phyloP scores from a whole-genome alignment of 1,140 invertebrate genomes.

The Propsilocerus akamusi region DNA sequence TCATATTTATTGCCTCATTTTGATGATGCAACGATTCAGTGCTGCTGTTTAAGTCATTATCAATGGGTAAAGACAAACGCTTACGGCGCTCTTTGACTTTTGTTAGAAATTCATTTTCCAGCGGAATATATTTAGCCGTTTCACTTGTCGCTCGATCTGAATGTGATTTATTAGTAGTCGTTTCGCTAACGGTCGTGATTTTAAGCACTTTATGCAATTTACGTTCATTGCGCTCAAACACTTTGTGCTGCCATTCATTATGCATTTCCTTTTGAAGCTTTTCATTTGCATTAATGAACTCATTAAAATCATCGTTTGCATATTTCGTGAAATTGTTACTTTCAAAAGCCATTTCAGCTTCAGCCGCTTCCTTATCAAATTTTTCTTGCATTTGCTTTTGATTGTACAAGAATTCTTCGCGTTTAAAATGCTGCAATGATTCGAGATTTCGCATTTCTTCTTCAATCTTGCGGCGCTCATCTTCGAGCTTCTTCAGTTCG shows the following conservation, averaged over 20 bases:
- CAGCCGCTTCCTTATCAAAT: slow-evolving; percentile 12
- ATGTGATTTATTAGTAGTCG: slow-evolving; percentile 11
- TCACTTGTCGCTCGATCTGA: slow-evolving; percentile 22
- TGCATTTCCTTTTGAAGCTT: slow-evolving; percentile 57
- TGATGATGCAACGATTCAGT: slow-evolving; percentile 24
- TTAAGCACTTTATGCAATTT: slow-evolving; percentile 60
- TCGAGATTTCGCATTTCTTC: slow-evolving; percentile 21
- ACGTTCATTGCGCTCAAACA: slow-evolving; percentile 55
- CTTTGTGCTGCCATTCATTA: slow-evolving; percentile 59
- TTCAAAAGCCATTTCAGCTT: slow-evolving; percentile 11
- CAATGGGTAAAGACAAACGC: slow-evolving; percentile 20
- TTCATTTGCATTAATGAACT: slow-evolving; percentile 10
- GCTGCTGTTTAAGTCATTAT: slow-evolving; percentile 23
- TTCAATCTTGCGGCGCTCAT: slow-evolving; percentile 27
- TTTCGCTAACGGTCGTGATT: slow-evolving; percentile 28
- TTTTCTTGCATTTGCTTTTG: slow-evolving; percentile 12
- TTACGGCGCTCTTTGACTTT: slow-evolving; percentile 33
- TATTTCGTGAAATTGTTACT: slow-evolving; percentile 6
- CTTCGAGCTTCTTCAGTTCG: slow-evolving; percentile 35
- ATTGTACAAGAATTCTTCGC: slow-evolving; percentile 10
- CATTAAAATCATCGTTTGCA: background rate
- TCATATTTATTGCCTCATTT: slow-evolving; percentile 30
- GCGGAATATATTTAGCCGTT: slow-evolving; percentile 30
- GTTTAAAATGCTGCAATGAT: slow-evolving; percentile 13
- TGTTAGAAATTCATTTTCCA: slow-evolving; percentile 49